Base-by-base conservation (phyloP, 2,888 invertebrate species). In the Calameuta filiformis region DNA sequence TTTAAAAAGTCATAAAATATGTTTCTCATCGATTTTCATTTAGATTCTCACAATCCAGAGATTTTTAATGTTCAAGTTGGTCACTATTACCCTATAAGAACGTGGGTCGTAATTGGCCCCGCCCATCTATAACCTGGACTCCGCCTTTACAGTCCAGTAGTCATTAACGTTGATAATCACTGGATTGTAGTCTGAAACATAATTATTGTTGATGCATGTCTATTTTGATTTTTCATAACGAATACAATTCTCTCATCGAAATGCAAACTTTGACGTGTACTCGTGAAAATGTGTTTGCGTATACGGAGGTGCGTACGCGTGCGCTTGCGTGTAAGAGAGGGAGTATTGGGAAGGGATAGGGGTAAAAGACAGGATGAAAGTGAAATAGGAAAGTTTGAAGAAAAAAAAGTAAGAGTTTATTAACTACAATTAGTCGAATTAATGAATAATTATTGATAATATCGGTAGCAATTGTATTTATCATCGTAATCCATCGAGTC, bases 401-500 rank as follows among this genome's bases (percentile, higher is more conserved):
- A 56, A 15, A 40, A 35, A 40, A 56, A 56, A 56, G 56, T 56
- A 56, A 56, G 23, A 56, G 56, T 56, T 56, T 56, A 56, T 56
- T 56, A 56, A 56, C 56, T 56, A 56, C 23, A 56, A 56, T 56
- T 56, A 56, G 56, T 56, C 56, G 56, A 15, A 56, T 56, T 56
- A 56, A 23, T 23, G 56, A 56, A 56, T 56, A 56, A 56, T 71
- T 71, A 71, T 31, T 34, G 71, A 34, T 71, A 71, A 34, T 71
- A 71, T 33, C 71, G 34, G 34, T 71, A 71, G 71, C 33, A 71
- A 71, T 71, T 33, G 34, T 71, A 71, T 71, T 34, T 71, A 71
- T 71, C 71, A 71, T 71, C 71, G 71, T 71, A 71, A 71, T 34
- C 31, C 71, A 71, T 34, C 71, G 71, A 33, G 33, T 71, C 71